Evolutionary conservation across 2,797 vertebrate genomes (phyloP), one percentile per base, ranked within the genome.

Genomic region (Enteromius unitaeniatus): DNA sequence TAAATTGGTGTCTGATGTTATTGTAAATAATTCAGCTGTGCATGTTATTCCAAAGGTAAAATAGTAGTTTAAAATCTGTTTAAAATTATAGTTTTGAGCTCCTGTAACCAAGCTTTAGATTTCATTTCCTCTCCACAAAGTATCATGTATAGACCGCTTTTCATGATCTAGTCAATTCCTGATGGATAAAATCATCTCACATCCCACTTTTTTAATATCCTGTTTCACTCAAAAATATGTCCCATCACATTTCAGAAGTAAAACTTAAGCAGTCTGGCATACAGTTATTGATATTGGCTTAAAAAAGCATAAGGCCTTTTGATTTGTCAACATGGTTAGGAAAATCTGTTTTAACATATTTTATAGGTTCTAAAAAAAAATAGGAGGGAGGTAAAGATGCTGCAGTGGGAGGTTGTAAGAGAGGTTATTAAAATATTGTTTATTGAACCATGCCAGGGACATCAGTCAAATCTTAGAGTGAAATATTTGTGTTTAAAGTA

Each of bases 401-500:
- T 51, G 5, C 60, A 65, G 15, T 65, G 42, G 19, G 42, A 79
- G 60, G 42, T 51, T 65, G 26, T 2, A n/a, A n/a, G 58, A 51
- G 17, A 51, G 6, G 49, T 19, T 51, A 6, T 51, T 6, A 19
- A 6, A 19, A 51, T 49, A 49, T 49, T 17, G 47, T 49, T 49
- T 79, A 67, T 51, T 79, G 64, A 78, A n/a, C 34, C 45, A 51
- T 64, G 40, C 40, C 58, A 31, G 45, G 26, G n/a, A 77, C 81
- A 83, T 76, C 42, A 49, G 78, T 79, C 47, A 73, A 85, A 77
- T 40, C 40, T 11, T 42, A 42, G 42, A 42, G 85, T 83, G 45
- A 88, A 86, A 86, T 82, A 62, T 82, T 87, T 37, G 6, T 45
- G 21, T 84, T 37, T 55, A 87, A 89, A 65, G 86, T 87, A 86